Conservation (phyloP, 2,888 invertebrate species). For the Tetragonisca angustula region DNA sequence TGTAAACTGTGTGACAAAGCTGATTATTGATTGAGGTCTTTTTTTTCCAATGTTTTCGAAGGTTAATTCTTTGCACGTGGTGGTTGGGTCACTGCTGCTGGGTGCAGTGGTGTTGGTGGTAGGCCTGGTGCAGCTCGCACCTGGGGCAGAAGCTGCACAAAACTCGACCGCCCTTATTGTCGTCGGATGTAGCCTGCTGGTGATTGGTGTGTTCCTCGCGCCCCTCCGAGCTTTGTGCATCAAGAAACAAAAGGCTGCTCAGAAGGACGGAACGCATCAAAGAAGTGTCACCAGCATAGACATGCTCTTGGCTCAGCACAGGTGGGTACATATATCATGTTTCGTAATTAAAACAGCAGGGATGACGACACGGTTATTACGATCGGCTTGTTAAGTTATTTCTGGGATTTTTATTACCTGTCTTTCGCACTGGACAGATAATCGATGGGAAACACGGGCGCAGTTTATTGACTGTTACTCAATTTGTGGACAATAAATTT, state of each 20-base stretch:
- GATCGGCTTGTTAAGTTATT: not conserved
- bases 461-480: not conserved
- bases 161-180: slow-evolving; percentile 90
- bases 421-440: not conserved
- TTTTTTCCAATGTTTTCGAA: slow-evolving; percentile 76
- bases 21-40: slow-evolving; percentile 7
- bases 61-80: slow-evolving; percentile 90
- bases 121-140: slow-evolving; percentile 90
- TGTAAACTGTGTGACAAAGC: not conserved
- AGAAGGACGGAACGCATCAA: slow-evolving; percentile 84
- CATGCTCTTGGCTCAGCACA: slow-evolving; percentile 85
- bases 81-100: slow-evolving; percentile 90
- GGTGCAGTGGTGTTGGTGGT: slow-evolving; percentile 91
- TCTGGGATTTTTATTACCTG: not conserved
- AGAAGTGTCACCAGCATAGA: slow-evolving; percentile 86
- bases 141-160: slow-evolving; percentile 91
- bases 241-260: slow-evolving; percentile 85
- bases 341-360: not conserved
- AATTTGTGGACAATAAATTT: not conserved
- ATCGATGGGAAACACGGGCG: not conserved
- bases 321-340: slow-evolving; percentile 71
- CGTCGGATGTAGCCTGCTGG: slow-evolving; percentile 87
- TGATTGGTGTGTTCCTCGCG: slow-evolving; percentile 88
- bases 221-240: slow-evolving; percentile 89
- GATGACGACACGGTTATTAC: not conserved